Evolutionary conservation across 2,113 vertebrate species (phyloP).

Genomic region (Theristicus caerulescens): DNA sequence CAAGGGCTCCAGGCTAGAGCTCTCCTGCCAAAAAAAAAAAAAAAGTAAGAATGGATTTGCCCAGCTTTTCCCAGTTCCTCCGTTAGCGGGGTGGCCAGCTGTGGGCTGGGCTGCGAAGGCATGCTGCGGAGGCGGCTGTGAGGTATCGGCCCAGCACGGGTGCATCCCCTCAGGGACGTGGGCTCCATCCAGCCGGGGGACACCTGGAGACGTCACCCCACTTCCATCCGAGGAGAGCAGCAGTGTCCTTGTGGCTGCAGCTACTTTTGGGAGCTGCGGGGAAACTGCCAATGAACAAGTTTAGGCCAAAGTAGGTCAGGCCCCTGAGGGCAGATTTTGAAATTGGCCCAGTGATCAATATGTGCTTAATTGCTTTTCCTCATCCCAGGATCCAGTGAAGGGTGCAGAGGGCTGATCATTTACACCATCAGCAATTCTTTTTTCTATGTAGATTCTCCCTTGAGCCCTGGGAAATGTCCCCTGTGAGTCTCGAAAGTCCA

Average conservation of each 20-base stretch:
- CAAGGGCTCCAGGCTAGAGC: not conserved
- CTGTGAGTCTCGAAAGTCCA: not conserved
- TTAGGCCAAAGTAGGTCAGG: not conserved
- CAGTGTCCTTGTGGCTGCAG: not conserved
- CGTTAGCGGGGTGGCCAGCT: not conserved
- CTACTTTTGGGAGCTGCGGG: not conserved
- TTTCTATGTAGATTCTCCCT: not conserved
- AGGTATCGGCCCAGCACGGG: not conserved
- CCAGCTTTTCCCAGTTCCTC: not conserved
- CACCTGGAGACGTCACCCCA: not conserved
- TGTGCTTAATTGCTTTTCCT: not conserved
- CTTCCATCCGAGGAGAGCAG: not conserved
- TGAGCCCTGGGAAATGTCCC: not conserved
- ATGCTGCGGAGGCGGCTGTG: not conserved
- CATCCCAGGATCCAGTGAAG: not conserved
- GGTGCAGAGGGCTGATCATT: not conserved
- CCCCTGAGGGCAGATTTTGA: not conserved
- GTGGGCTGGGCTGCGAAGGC: not conserved
- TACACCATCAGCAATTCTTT: not conserved
- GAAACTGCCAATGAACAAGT: not conserved
- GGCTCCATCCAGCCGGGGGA: not conserved
- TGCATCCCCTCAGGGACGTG: not conserved
- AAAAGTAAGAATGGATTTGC: not conserved
- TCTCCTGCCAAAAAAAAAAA: not conserved
- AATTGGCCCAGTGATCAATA: not conserved